Conservation (phyloP, 2,113 vertebrate genomes). For the Phaethornis superciliosus region DNA sequence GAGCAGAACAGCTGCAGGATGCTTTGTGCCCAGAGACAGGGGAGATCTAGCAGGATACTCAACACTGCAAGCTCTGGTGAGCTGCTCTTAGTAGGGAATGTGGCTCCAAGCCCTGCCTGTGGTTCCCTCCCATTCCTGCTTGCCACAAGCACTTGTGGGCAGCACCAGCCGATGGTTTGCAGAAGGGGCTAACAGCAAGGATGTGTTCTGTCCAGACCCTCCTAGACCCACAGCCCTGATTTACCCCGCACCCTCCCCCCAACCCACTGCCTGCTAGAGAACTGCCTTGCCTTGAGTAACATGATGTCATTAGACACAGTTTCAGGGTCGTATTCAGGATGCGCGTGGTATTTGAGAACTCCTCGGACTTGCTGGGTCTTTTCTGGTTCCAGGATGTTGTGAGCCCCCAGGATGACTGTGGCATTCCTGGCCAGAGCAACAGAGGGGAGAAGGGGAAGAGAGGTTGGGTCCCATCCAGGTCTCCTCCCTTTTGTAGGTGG, state of each 20-base stretch:
- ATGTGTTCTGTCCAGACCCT: rapidly evolving
- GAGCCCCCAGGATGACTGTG: slow-evolving; percentile 60
- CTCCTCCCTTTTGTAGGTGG: background rate
- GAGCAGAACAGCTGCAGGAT: background rate
- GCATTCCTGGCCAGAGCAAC: background rate
- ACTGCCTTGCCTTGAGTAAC: slow-evolving; percentile 53
- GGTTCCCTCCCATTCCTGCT: background rate
- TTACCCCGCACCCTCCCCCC: background rate
- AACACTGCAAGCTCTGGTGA: background rate
- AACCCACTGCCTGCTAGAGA: rapidly evolving
- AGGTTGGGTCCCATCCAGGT: background rate
- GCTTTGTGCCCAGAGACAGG: rapidly evolving
- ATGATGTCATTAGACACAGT: background rate
- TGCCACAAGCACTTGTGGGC: background rate
- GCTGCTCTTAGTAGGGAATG: background rate
- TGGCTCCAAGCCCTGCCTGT: background rate
- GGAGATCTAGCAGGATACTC: background rate
- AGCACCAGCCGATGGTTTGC: background rate
- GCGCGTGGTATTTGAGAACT: background rate
- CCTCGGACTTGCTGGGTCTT: slow-evolving; percentile 36
- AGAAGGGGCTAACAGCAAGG: background rate
- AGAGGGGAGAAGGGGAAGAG: background rate
- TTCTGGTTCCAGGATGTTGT: background rate
- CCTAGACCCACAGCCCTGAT: background rate
- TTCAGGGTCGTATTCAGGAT: rapidly evolving